These are phyloP conservation scores for Micrasema minimum DNA, from an alignment of 1,140 invertebrate genomes.

Conservation along the genomic window DNA sequence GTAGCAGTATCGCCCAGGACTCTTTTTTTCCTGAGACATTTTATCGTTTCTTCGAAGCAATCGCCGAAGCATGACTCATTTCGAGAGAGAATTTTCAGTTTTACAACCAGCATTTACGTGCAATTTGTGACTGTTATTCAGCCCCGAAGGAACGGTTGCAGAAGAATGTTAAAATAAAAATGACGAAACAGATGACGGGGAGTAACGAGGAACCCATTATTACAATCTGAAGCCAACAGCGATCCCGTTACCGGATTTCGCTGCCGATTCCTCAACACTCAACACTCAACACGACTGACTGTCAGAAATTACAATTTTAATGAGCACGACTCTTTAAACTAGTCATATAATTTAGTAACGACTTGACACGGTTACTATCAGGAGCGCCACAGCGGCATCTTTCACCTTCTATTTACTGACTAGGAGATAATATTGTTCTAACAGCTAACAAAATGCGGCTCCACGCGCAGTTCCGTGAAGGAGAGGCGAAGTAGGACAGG, in stretches of 20 bases:
- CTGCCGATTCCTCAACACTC: constrained; percentile 18
- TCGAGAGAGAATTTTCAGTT: background rate
- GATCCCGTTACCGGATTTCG: constrained; percentile 19
- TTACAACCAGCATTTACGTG: constrained; percentile 12
- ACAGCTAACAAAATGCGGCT: background rate
- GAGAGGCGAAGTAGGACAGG: constrained; percentile 15
- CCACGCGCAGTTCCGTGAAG: constrained; percentile 21
- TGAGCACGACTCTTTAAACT: constrained; percentile 12
- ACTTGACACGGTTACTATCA: constrained; percentile 23
- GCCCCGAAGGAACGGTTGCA: constrained; percentile 5
- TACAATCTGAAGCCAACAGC: constrained; percentile 18
- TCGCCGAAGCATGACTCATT: constrained; percentile 13
- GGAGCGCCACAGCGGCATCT: background rate
- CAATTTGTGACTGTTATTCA: constrained; percentile 21
- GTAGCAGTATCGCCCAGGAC: background rate
- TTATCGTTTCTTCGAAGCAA: constrained; percentile 20
- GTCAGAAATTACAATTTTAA: constrained; percentile 18
- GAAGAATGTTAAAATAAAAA: constrained; percentile 30
- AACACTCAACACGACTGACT: no score
- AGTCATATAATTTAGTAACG: constrained; percentile 16
- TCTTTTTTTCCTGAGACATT: constrained; percentile 2
- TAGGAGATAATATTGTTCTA: constrained; percentile 14
- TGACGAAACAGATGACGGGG: constrained; percentile 17
- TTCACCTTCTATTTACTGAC: background rate
- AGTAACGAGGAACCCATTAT: constrained; percentile 21